Evolutionary conservation across 2,113 vertebrate species (phyloP), one percentile per base, ranked within the genome.

Genomic region (Neotoma lepida): DNA sequence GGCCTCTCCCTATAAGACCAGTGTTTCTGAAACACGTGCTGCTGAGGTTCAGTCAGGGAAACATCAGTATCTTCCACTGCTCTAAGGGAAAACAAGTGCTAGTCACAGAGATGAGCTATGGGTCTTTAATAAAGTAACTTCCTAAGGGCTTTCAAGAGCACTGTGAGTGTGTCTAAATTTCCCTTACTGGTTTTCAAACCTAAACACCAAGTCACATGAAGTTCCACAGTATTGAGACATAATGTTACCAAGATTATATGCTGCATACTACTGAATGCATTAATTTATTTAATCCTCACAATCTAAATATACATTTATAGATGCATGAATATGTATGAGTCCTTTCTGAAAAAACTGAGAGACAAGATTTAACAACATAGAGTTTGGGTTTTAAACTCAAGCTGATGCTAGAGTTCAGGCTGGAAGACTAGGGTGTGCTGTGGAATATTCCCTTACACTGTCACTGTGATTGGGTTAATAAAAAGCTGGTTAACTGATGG

Each of bases 161-260:
- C 18, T 35, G 74, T 91, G 26, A 35, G 46, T 88, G 22, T 87
- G 41, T 88, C 56, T 61, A 49, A 94, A 54, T n/a, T 77, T 91
- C 64, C 68, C 14, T 30, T 93, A n/a, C 30, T 91, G 73, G 64
- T 86, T 89, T 92, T 93, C 68, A 73, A 66, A 85, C 15, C n/a
- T 46, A 87, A 73, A 56, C 35, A 84, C 9, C 20, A 89, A 71
- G 26, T 73, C 73, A n/a, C 41, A 84, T 1, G 2, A 33, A 89
- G 54, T 84, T 78, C 74, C n/a, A 35, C 10, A 54, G 20, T 17
- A 77, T 1, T 87, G 39, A 80, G 33, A 68, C 71, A 63, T 39
- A 58, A 15, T 73, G 86, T 78, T 66, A 41, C 13, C 54, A 87
- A 66, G 1, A 26, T 3, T 58, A 7, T 33, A 46, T 64, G 10